Base-by-base conservation (phyloP, 2,113 vertebrate genomes). In the Canis aureus region DNA sequence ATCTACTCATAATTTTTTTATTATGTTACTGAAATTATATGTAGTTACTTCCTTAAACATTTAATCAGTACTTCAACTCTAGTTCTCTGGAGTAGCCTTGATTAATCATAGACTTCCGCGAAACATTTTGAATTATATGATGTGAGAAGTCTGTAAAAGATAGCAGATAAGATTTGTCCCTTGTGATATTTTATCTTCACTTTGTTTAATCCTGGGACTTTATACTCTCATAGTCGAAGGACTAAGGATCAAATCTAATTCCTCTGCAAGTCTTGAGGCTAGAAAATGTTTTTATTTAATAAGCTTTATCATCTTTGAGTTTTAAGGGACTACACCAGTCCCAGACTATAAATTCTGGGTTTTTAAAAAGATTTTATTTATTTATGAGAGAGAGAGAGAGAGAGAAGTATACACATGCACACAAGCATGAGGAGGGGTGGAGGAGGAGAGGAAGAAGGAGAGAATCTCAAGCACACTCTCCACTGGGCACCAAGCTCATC, bases 261-360 rank as follows among this genome's bases (percentile, higher is more conserved):
- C 53, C 55, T 69, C 81, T 78, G 23, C 43, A 94, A 66, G 57
- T 89, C 60, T 97, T 93, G 92, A 60, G 49, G 25, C 57, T 80
- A 57, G 35, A 55, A 51, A 4, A 66, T 91, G 13, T 35, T 85
- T 96, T 76, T 19, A 51, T 87, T 97, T 96, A 95, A 59, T 92
- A 82, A 88, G 92, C 76, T 49, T 86, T 84, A 49, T 82, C 94
- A 94, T 89, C 87, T 98, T 89, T 66, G 60, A n/a, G 79, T 0
- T 59, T 66, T 59, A 38, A 32, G 11, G 66, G 91, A 62, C 25
- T 8, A 32, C 0, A 43, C 0, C 6, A 80, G 1, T 55, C 82
- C 55, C 13, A 60, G 67, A 87, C 57, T 53, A 43, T 49, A 23
- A 0, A 0, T 53, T 74, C 66, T 89, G 12, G 13, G 55, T 69